Evolutionary conservation across 1,140 invertebrate genomes (phyloP), one percentile per base, ranked within the genome.

Genomic region (Zophobas atratus): DNA sequence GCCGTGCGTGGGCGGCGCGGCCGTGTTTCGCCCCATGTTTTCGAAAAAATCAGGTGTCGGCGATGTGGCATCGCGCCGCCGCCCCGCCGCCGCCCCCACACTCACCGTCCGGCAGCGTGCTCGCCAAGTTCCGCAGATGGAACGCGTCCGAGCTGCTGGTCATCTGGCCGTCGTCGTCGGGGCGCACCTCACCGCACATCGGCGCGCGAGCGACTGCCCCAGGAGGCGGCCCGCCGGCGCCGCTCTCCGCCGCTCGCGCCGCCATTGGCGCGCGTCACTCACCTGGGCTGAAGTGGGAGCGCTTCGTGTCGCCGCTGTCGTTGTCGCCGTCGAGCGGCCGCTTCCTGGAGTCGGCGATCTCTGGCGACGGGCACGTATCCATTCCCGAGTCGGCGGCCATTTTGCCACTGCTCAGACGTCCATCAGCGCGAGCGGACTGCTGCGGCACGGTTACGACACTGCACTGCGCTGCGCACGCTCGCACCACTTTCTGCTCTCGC

Each of bases 221-320:
- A 20, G 20, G 20, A 20, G 20, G 20, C 20, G 51, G 32, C 33
- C 70, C 43, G 33, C 6, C 36, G 51, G 51, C 70, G 70, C 51
- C 70, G 20, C 20, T 35, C 6, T n/a, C 70, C 43, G 33, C 6
- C 36, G 51, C 49, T 48, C 43, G 49, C 70, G 51, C 43, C 6
- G 67, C 55, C 43, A 46, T 46, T 46, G 43, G 43, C 43, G 43
- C 8, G 56, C 56, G 34, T 35, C 8, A 8, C 8, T 90, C 89
- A 96, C 94, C 94, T 92, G 93, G 92, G 86, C 93, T 95, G 88
- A 95, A 95, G 88, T 96, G 94, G 79, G 95, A 96, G 87, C 94
- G 92, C 89, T 96, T 96, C 80, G 94, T 94, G 82, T 94, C 92
- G 82, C 94, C 94, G 90, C 95, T 95, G 87, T 96, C 94, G 82